These are phyloP conservation scores for Drosophila sucinea DNA, from an alignment of 1,140 invertebrate species.

Conservation along the genomic window DNA sequence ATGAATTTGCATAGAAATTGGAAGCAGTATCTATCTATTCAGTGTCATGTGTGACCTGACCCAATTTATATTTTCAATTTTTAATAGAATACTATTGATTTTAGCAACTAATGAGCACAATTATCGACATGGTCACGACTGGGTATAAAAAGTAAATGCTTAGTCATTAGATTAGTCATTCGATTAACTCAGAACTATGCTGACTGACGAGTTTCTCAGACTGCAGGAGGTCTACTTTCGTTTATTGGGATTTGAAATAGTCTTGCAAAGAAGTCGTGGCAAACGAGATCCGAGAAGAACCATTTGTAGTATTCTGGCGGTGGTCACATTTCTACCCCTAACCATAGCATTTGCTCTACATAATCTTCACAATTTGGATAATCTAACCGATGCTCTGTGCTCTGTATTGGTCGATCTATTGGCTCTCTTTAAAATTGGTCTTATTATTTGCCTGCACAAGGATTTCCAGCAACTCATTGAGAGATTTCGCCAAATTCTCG, in stretches of 20 bases:
- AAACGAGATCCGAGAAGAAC: slow-evolving; percentile 13
- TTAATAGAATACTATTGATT: slow-evolving; percentile 5
- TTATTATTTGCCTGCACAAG: slow-evolving; percentile 23
- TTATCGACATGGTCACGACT: neutral
- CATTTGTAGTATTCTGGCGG: slow-evolving; percentile 33
- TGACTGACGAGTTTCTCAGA: slow-evolving; percentile 49
- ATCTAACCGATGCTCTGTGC: slow-evolving; percentile 43
- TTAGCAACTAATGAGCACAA: slow-evolving; percentile 8
- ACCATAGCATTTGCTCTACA: slow-evolving; percentile 40
- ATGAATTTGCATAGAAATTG: slow-evolving; percentile 37
- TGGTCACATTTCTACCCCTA: slow-evolving; percentile 41
- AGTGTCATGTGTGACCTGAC: neutral
- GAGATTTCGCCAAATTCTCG: neutral
- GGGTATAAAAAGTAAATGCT: slow-evolving; percentile 11
- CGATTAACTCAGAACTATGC: slow-evolving; percentile 25
- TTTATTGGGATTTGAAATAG: slow-evolving; percentile 47
- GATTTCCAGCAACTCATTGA: slow-evolving; percentile 25
- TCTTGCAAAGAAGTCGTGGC: neutral
- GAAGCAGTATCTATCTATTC: neutral
- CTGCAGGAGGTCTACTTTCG: slow-evolving; percentile 42
- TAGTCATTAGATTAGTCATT: neutral
- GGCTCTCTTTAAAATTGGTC: slow-evolving; percentile 33
- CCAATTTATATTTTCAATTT: neutral
- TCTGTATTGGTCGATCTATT: slow-evolving; percentile 44
- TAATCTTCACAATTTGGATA: slow-evolving; percentile 42